These are phyloP conservation scores for Sphyrna mokarran DNA, from an alignment of 2,113 vertebrate genomes.

Conservation along the genomic window DNA sequence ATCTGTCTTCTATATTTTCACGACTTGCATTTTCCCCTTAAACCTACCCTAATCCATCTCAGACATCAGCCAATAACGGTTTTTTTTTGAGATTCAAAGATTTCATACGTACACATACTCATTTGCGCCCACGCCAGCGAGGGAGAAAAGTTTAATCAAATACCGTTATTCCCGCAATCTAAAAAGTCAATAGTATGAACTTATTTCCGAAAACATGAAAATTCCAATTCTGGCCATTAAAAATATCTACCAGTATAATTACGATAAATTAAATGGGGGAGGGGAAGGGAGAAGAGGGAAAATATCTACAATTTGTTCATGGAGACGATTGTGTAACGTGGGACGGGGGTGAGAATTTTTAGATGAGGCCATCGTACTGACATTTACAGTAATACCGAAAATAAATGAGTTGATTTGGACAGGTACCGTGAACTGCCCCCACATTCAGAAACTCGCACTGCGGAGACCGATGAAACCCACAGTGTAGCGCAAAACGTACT, in stretches of 20 bases:
- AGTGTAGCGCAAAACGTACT: too few relatives aligned
- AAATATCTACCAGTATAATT: neutral
- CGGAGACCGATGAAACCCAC: neutral
- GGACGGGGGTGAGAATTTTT: neutral
- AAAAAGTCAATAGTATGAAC: neutral
- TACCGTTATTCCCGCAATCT: neutral
- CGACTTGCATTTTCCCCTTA: slow-evolving; percentile 10
- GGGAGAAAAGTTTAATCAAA: neutral
- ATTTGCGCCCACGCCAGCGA: slow-evolving; percentile 16
- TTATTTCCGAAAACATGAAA: neutral
- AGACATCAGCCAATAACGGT: slow-evolving; percentile 32
- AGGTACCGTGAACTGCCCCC: neutral
- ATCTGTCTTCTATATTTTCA: neutral
- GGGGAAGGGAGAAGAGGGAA: neutral
- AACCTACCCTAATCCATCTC: slow-evolving; percentile 31
- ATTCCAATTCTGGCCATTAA: neutral
- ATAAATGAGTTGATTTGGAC: neutral
- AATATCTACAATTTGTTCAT: neutral
- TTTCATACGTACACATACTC: slow-evolving; percentile 17
- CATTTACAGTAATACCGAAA: slow-evolving; percentile 19
- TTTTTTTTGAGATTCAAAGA: slow-evolving; percentile 26
- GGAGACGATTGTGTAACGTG: neutral
- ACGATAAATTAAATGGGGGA: neutral
- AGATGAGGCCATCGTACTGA: neutral
- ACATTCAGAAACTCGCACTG: neutral